Conservation (phyloP, 2,113 vertebrate genomes). For the Hippocampus mohnikei region DNA sequence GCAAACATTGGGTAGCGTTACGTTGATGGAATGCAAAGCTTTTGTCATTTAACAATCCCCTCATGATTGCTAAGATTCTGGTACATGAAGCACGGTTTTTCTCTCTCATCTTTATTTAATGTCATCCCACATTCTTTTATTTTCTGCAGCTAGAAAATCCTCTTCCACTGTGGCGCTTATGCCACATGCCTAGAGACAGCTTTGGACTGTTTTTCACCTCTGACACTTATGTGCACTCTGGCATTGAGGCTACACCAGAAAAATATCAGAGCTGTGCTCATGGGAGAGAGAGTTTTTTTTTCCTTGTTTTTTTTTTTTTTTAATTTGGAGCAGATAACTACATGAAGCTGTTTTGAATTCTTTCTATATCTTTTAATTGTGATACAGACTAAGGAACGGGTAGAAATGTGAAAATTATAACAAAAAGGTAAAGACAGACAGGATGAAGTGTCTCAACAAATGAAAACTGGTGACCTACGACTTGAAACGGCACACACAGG, state of each 20-base stretch:
- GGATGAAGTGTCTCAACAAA: background rate
- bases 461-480: background rate
- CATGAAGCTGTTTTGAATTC: background rate
- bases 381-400: background rate
- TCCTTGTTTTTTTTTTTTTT: background rate
- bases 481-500: background rate
- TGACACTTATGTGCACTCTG: conserved; percentile 13
- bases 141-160: background rate
- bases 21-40: background rate
- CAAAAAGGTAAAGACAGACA: too few relatives aligned
- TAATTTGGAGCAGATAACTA: background rate
- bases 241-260: background rate
- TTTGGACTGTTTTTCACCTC: conserved; percentile 26
- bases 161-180: conserved; percentile 24
- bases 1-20: conserved; percentile 6
- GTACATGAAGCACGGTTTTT: background rate
- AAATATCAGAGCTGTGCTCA: background rate
- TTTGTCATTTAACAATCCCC: background rate
- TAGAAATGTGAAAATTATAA: too few relatives aligned
- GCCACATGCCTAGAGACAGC: conserved; percentile 43
- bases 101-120: background rate
- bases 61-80: background rate
- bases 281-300: background rate
- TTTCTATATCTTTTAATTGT: background rate
- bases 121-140: background rate